Base-by-base conservation (phyloP, 2,113 vertebrate species). In the Rhinopomastus cyanomelas region DNA sequence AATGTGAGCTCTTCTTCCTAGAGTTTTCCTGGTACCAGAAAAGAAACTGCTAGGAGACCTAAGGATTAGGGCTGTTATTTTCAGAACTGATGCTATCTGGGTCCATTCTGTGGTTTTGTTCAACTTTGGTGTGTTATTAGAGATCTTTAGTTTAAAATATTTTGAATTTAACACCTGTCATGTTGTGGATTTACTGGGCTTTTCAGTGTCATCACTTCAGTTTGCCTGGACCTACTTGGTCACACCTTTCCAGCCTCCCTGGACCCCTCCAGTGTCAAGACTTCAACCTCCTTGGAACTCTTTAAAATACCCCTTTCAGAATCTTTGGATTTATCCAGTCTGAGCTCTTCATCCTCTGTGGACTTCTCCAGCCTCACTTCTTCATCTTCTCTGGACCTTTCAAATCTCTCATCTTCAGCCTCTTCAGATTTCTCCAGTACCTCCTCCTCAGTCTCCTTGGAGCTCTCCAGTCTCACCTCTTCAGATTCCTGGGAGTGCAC, bases 331-430 rank as follows among this genome's bases (percentile, higher is more conserved):
- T 93, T 95, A 88, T 90, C 87, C 67, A 96, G 91, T 82, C 71
- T 95, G 77, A 95, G 91, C 83, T 94, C 93, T 75, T 96, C 94
- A 78, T 91, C 94, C n/a, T 96, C 95, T 65, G 90, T 93, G 81
- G 94, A 95, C 7, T 90, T 87, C 65, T 96, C 92, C 68, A 95
- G 95, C 65, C 71, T 90, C 66, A 64, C 89, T 53, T 46, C 87
- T 90, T 96, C 95, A 53, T 93, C 93, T 30, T 96, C 95, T 42
- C 86, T 94, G 90, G 94, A 94, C 67, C 95, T 96, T 69, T 96
- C 95, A 75, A 90, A 87, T 84, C 85, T 92, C 69, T 23, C 92
- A 27, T 95, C 95, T 87, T 94, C 94, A 78, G 37, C 46, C 21
- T 95, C 96, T 44, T 91, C 66, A 0, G 94, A 96, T 18, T 88